Evolutionary conservation across 1,140 invertebrate species (phyloP).

Genomic region (Parasteatoda tepidariorum): DNA sequence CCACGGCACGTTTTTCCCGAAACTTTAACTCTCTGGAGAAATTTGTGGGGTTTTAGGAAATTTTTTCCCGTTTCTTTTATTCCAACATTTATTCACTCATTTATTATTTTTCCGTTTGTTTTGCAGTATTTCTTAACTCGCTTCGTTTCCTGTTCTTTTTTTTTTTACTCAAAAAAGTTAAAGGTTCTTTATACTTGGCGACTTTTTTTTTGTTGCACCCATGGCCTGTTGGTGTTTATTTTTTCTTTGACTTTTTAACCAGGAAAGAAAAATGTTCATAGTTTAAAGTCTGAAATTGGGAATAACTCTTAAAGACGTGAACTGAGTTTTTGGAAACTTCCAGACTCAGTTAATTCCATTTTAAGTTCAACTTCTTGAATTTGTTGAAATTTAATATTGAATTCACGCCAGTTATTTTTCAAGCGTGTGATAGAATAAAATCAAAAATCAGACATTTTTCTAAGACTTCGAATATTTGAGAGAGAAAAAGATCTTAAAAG

Average conservation of each 20-base stretch:
- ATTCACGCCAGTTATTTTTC: background rate
- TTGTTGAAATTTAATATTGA: background rate
- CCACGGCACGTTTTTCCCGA: slow-evolving; percentile 7
- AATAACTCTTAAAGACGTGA: background rate
- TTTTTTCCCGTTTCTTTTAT: slow-evolving; percentile 14
- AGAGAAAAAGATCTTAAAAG: background rate
- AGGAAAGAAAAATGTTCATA: background rate
- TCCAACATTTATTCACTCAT: slow-evolving; percentile 50
- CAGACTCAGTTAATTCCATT: background rate
- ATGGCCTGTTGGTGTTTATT: background rate
- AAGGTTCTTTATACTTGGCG: slow-evolving; percentile 21
- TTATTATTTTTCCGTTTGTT: slow-evolving; percentile 47
- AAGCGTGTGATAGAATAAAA: background rate
- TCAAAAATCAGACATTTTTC: background rate
- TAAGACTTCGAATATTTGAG: background rate
- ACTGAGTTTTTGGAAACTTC: background rate
- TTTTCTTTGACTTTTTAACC: slow-evolving; percentile 3
- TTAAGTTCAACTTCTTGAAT: background rate
- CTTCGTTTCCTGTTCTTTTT: slow-evolving; percentile 1
- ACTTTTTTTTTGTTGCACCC: slow-evolving; percentile 13
- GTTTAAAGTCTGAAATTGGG: slow-evolving; percentile 9
- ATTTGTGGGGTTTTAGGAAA: slow-evolving; percentile 42
- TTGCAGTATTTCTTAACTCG: slow-evolving; percentile 2
- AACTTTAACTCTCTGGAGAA: slow-evolving; percentile 42
- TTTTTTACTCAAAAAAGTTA: slow-evolving; percentile 18